Percentiles rank a stretch among this genome's conserved stretches.
phyloP scores from a whole-genome alignment of 30 jellyfish, hydroid and myxozoan genomes.

The Hydractinia echinata region DNA sequence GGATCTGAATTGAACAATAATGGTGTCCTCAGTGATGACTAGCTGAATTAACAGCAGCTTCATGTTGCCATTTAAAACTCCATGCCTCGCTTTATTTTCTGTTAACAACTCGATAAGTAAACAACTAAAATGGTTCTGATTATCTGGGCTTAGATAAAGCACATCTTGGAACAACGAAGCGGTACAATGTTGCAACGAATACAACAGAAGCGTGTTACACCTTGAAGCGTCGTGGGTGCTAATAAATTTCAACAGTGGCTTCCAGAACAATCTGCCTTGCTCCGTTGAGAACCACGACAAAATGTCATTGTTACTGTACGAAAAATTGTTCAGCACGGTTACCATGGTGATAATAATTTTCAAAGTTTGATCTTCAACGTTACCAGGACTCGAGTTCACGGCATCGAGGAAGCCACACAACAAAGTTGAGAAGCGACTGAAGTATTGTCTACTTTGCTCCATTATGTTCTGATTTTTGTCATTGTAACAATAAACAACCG shows the following conservation, averaged over 20 bases:
- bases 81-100: background rate
- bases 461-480: background rate
- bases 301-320: background rate
- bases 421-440: background rate
- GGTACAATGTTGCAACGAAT: constrained; percentile 19
- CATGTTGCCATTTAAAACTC: constrained; percentile 30
- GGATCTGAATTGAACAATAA: constrained; percentile 15
- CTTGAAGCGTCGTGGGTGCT: background rate
- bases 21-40: constrained; percentile 30
- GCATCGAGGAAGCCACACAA: background rate
- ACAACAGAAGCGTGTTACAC: background rate
- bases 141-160: constrained; percentile 19
- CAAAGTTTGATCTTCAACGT: background rate
- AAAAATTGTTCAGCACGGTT: background rate
- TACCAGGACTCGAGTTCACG: background rate
- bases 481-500: background rate
- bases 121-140: constrained; percentile 14
- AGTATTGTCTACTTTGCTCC: background rate
- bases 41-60: constrained; percentile 27
- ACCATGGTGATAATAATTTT: background rate
- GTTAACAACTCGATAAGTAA: constrained; percentile 9
- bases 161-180: constrained; percentile 14
- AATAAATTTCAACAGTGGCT: constrained; percentile 15
- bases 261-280: constrained; percentile 24
- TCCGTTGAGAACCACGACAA: constrained; percentile 29